Conservation (phyloP, 2,888 invertebrate species). For the Cryptus armator region DNA sequence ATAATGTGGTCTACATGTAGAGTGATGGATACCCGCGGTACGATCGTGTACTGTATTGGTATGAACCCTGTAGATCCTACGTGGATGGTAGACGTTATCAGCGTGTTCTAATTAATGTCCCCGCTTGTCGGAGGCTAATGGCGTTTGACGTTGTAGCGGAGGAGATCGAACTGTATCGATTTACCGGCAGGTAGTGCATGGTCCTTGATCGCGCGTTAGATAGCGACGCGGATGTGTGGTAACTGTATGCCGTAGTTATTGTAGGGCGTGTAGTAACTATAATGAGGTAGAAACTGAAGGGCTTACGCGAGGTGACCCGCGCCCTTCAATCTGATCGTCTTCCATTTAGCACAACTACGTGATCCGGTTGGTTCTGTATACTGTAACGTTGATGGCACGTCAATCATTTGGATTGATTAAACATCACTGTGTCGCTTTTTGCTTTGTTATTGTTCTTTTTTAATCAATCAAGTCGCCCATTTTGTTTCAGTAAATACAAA, state of each 20-base stretch:
- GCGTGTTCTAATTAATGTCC: constrained; percentile 78
- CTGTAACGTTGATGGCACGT: background rate
- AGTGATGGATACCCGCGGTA: background rate
- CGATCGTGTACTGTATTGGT: background rate
- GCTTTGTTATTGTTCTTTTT: no score
- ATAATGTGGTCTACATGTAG: background rate
- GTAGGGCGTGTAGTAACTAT: constrained; percentile 20
- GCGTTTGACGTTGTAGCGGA: constrained; percentile 74
- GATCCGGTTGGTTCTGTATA: constrained; percentile 26
- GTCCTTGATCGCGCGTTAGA: constrained; percentile 56
- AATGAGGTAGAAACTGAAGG: constrained; percentile 56
- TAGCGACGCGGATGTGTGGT: constrained; percentile 14
- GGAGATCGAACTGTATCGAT: constrained; percentile 63
- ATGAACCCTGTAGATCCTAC: background rate
- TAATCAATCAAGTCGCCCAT: no score
- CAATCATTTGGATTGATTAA: constrained; percentile 33
- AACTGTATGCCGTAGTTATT: constrained; percentile 10
- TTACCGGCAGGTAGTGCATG: constrained; percentile 47
- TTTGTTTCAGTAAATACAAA: no score
- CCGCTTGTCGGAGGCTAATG: constrained; percentile 77
- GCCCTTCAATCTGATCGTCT: constrained; percentile 24
- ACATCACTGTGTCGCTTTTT: background rate
- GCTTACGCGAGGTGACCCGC: constrained; percentile 15
- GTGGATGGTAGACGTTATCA: constrained; percentile 73
- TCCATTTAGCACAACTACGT: constrained; percentile 25